Evolutionary conservation across 2,797 vertebrate genomes (phyloP).

Genomic region (Rousettus madagascariensis): DNA sequence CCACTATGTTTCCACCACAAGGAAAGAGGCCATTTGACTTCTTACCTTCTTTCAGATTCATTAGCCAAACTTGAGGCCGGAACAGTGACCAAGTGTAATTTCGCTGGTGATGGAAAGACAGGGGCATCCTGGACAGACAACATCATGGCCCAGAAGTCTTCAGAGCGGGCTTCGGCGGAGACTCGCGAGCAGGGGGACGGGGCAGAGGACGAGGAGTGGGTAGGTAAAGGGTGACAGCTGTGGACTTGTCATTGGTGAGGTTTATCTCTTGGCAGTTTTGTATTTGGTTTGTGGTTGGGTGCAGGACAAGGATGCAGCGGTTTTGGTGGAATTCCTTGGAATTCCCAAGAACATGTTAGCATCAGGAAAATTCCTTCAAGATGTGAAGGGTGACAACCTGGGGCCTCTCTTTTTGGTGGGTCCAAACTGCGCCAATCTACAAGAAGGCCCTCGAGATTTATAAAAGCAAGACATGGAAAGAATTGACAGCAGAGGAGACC

Average conservation of each 20-base stretch:
- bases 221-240: slow-evolving; percentile 70
- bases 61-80: slow-evolving; percentile 89
- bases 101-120: slow-evolving; percentile 89
- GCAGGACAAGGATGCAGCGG: background rate
- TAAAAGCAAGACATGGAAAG: background rate
- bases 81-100: slow-evolving; percentile 92
- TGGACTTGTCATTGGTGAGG: fast-evolving
- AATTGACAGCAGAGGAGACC: background rate
- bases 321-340: background rate
- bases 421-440: background rate
- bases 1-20: background rate
- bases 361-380: background rate
- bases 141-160: slow-evolving; percentile 89
- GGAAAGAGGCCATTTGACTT: background rate
- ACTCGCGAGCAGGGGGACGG: slow-evolving; percentile 84
- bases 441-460: background rate
- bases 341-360: background rate
- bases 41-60: slow-evolving; percentile 83
- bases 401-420: background rate
- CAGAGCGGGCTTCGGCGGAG: background rate
- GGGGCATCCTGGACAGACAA: slow-evolving; percentile 94
- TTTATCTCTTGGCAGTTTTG: background rate
- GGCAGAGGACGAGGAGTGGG: slow-evolving; percentile 93
- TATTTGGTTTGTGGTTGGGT: background rate
- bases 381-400: background rate